phyloP scores from a whole-genome alignment of 2,797 vertebrate species.

The Leucoraja ocellata region DNA sequence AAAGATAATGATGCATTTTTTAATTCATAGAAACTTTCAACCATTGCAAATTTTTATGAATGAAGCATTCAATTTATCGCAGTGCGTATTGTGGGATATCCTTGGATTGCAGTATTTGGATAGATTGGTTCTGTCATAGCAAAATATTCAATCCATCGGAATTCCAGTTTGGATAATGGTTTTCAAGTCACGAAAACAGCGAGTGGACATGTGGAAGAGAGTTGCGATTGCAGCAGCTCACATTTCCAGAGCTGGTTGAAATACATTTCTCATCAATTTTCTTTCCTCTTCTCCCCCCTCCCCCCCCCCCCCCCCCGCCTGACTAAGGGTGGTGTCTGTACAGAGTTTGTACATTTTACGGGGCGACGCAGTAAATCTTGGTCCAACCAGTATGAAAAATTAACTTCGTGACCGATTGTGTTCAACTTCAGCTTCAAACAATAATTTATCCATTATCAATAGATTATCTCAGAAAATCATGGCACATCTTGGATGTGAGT shows the following conservation, averaged over 20 bases:
- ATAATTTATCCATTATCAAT: background rate
- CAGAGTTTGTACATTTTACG: too few species aligned
- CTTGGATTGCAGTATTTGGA: background rate
- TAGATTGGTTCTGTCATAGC: background rate
- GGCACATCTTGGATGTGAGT: background rate
- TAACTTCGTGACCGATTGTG: background rate
- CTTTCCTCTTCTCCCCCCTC: too few species aligned
- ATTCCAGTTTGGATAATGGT: too few species aligned
- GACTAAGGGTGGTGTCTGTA: too few species aligned
- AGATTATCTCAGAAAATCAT: background rate
- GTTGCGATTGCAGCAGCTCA: background rate
- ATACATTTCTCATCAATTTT: background rate
- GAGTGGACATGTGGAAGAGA: background rate
- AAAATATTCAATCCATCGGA: background rate
- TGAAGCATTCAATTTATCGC: background rate
- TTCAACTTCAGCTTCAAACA: background rate
- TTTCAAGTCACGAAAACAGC: too few species aligned
- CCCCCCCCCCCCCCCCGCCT: too few species aligned
- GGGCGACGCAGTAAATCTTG: too few species aligned
- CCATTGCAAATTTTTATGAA: background rate
- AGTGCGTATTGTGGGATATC: background rate
- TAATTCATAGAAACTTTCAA: background rate
- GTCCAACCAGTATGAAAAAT: too few species aligned
- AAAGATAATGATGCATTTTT: background rate
- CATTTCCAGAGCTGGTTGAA: background rate